Conservation (phyloP, 1,140 invertebrate genomes). For the Neotoxoptera formosana region DNA sequence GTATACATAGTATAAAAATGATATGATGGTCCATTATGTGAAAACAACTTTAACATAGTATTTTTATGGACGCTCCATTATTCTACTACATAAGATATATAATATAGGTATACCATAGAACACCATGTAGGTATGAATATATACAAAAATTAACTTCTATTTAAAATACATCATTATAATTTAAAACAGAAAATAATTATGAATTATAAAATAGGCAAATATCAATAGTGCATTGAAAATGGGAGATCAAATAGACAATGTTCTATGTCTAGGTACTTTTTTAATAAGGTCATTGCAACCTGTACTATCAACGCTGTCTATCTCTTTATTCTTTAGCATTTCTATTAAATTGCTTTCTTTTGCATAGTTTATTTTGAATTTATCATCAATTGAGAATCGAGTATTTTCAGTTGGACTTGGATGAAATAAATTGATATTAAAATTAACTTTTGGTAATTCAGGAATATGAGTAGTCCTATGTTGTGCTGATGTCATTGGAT, state of each 20-base stretch:
- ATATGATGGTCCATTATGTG: not conserved
- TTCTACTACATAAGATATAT: not conserved
- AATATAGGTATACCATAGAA: not conserved
- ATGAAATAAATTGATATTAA: slow-evolving; percentile 21
- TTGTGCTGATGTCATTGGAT: not conserved
- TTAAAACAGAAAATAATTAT: not conserved
- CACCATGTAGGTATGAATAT: not conserved
- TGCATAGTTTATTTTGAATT: not conserved
- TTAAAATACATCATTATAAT: not conserved
- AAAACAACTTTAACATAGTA: not conserved
- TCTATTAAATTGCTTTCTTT: not conserved
- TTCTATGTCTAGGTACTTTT: not conserved
- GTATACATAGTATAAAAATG: not conserved
- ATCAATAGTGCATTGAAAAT: not conserved
- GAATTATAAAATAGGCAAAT: not conserved
- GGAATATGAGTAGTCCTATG: not conserved
- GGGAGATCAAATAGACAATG: not conserved
- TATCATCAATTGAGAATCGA: not conserved
- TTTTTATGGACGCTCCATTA: not conserved
- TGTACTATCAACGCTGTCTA: slow-evolving; percentile 36
- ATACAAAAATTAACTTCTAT: not conserved
- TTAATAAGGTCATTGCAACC: not conserved
- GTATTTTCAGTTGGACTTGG: not conserved
- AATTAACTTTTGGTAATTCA: slow-evolving; percentile 7
- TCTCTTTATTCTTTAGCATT: slow-evolving; percentile 26